Percentiles rank a stretch among this genome's conserved stretches.
Conservation (phyloP, 1,140 invertebrate genomes). For the Leptonema lineaticorne region DNA sequence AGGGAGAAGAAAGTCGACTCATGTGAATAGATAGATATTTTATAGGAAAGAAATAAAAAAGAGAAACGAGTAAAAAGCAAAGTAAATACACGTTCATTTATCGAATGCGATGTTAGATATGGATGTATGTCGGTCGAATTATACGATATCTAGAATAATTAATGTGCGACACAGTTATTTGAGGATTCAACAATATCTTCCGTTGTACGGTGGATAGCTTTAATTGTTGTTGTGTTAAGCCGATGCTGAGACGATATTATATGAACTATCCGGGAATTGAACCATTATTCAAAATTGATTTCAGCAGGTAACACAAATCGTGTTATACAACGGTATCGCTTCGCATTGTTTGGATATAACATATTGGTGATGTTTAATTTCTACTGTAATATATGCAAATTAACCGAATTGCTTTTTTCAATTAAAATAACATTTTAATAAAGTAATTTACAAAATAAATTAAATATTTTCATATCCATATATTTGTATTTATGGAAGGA, state of each 20-base stretch:
- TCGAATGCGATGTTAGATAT: background rate
- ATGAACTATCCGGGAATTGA: background rate
- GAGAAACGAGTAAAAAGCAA: background rate
- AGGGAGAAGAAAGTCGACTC: background rate
- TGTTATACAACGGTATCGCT: background rate
- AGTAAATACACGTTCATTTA: background rate
- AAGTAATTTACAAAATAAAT: no score
- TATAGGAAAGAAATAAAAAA: no score
- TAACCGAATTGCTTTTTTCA: no score
- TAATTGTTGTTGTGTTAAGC: background rate
- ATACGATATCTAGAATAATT: background rate
- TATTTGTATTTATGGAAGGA: no score
- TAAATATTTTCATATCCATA: no score
- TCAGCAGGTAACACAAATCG: background rate
- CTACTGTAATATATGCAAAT: no score
- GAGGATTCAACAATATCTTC: background rate
- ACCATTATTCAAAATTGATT: constrained; percentile 2
- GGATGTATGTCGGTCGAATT: background rate
- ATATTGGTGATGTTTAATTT: no score
- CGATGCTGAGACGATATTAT: background rate
- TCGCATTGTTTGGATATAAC: background rate
- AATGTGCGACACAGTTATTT: background rate
- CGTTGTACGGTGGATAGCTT: background rate
- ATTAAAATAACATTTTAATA: no score
- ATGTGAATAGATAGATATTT: background rate